These are phyloP conservation scores for Stictocephala bisonia DNA, from an alignment of 2,888 invertebrate genomes.

Conservation along the genomic window DNA sequence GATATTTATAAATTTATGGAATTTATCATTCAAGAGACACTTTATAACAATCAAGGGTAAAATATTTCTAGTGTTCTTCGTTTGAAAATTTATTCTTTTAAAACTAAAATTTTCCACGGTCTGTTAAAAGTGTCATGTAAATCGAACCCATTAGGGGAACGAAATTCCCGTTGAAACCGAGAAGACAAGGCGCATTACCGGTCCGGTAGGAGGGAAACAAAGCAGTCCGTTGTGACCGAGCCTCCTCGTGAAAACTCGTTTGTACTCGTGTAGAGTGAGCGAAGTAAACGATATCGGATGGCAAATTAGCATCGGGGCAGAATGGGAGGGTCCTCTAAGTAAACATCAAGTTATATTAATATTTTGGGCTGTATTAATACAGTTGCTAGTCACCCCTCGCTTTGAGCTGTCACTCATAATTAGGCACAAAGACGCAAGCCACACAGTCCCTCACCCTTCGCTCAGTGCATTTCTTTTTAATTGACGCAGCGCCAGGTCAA, in stretches of 20 bases:
- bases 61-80: too few species aligned
- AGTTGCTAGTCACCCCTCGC: conserved; percentile 26
- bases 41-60: too few species aligned
- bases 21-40: too few species aligned
- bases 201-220: conserved; percentile 12
- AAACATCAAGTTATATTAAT: conserved; percentile 46
- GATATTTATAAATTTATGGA: too few species aligned
- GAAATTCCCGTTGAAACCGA: conserved; percentile 35
- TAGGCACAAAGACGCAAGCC: conserved; percentile 37
- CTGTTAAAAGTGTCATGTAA: too few species aligned
- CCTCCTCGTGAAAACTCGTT: conserved; percentile 17
- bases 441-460: conserved; percentile 42
- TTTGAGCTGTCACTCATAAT: conserved; percentile 41
- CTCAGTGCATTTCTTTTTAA: conserved; percentile 27
- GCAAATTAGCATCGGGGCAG: conserved; percentile 24
- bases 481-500: conserved; percentile 9
- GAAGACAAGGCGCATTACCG: conserved; percentile 9
- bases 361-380: conserved; percentile 43
- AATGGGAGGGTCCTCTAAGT: conserved; percentile 34
- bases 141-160: too few species aligned
- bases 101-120: too few species aligned
- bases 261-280: background rate
- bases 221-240: conserved; percentile 7
- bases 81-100: too few species aligned
- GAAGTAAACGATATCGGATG: conserved; percentile 21